A percentile compares a stretch with the other conserved stretches of the same genome.
phyloP scores from a whole-genome alignment of 2,888 invertebrate genomes.

The Minunthozetes semirufus region DNA sequence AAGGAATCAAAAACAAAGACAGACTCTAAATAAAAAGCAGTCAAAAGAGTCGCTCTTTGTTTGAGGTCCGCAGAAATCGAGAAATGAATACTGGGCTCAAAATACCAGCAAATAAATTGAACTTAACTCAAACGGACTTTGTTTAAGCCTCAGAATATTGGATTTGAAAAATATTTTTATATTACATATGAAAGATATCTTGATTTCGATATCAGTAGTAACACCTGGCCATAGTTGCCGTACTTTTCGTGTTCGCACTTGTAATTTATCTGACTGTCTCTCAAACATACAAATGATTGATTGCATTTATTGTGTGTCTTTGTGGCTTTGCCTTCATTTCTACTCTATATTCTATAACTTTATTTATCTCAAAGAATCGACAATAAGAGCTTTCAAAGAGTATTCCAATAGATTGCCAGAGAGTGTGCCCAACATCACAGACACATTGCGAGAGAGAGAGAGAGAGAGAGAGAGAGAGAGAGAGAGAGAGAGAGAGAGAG shows the following conservation, averaged over 20 bases:
- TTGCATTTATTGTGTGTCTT: conserved; percentile 28
- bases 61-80: not conserved
- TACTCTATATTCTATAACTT: conserved; percentile 21
- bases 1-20: not conserved
- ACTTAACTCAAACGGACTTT: not conserved
- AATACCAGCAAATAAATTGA: conserved; percentile 11
- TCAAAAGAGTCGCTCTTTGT: conserved; percentile 20
- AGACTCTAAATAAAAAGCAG: not conserved
- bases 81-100: not conserved
- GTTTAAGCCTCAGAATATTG: not conserved
- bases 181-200: conserved; percentile 8
- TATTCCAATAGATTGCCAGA: not conserved
- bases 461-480: not conserved
- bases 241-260: conserved; percentile 26
- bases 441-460: not conserved
- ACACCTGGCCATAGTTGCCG: conserved; percentile 28
- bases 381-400: not conserved
- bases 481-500: conserved; percentile 31
- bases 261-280: conserved; percentile 31
- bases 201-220: conserved; percentile 22
- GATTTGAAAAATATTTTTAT: not conserved
- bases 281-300: conserved; percentile 28
- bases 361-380: conserved; percentile 23
- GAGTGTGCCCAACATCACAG: too few relatives aligned
- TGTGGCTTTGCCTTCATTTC: conserved; percentile 27